Evolutionary conservation across 2,888 invertebrate genomes (phyloP).

Genomic region (Caenorhabditis sp.): DNA sequence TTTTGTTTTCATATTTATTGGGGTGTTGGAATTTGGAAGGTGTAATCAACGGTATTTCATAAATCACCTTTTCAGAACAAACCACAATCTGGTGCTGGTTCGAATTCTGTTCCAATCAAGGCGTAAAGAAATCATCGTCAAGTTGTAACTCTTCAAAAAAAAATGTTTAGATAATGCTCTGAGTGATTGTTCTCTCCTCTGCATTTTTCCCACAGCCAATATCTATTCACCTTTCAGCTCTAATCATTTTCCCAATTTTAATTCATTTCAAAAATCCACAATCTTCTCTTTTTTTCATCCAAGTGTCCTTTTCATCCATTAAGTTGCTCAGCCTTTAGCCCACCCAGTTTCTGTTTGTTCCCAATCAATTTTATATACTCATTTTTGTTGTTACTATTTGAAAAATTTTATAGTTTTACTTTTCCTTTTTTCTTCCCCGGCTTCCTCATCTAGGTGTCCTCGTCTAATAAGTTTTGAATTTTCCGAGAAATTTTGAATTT

Average conservation of each 20-base stretch:
- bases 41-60: background rate
- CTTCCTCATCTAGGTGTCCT: slow-evolving; percentile 3
- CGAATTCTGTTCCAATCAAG: background rate
- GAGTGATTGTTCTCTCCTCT: slow-evolving; percentile 3
- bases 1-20: background rate
- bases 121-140: background rate
- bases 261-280: background rate
- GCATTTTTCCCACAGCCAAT: slow-evolving; percentile 1
- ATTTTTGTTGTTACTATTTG: slow-evolving; percentile 37
- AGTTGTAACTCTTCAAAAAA: slow-evolving; percentile 13
- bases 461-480: background rate
- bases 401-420: slow-evolving; percentile 28
- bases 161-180: too few relatives aligned
- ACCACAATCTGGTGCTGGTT: slow-evolving; percentile 13
- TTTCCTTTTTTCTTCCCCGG: slow-evolving; percentile 9
- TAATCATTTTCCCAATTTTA: background rate
- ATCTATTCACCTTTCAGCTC: background rate
- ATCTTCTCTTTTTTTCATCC: background rate
- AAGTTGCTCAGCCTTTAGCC: slow-evolving; percentile 7
- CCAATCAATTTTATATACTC: slow-evolving; percentile 3
- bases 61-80: slow-evolving; percentile 18
- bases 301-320: slow-evolving; percentile 2
- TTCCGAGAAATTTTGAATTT: slow-evolving; percentile 1
- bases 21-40: background rate
- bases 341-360: background rate